phyloP scores from a whole-genome alignment of 2,797 vertebrate genomes.

The Falco concolor region DNA sequence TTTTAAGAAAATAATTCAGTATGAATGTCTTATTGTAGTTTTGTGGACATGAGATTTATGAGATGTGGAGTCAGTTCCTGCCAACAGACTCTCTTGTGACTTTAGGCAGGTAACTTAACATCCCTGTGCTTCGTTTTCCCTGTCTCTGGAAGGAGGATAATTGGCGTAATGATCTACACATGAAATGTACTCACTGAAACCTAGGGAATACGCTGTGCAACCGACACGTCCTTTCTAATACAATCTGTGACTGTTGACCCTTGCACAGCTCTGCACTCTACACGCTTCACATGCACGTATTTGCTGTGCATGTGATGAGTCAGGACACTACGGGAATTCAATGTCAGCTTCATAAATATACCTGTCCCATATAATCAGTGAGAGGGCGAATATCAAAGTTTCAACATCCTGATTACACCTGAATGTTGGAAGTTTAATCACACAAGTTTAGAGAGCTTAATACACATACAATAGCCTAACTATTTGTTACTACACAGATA shows the following conservation, averaged over 20 bases:
- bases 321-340: rapidly evolving
- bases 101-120: not conserved
- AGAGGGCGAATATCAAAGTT: not conserved
- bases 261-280: not conserved
- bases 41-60: not conserved
- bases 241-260: not conserved
- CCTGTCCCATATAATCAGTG: not conserved
- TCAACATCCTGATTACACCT: not conserved
- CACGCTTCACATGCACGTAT: not conserved
- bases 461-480: rapidly evolving
- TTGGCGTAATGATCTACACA: not conserved
- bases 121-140: not conserved
- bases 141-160: not conserved
- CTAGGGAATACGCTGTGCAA: not conserved
- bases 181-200: not conserved
- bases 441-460: not conserved
- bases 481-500: not conserved
- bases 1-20: not conserved
- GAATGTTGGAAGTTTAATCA: not conserved
- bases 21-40: not conserved
- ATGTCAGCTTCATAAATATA: not conserved
- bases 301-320: rapidly evolving
- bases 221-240: not conserved
- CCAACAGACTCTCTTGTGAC: not conserved
- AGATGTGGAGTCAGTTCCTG: not conserved